Percentiles rank a stretch among this genome's conserved stretches.
Conservation (phyloP, 2,113 vertebrate species). For the Geothlypis trichas region DNA sequence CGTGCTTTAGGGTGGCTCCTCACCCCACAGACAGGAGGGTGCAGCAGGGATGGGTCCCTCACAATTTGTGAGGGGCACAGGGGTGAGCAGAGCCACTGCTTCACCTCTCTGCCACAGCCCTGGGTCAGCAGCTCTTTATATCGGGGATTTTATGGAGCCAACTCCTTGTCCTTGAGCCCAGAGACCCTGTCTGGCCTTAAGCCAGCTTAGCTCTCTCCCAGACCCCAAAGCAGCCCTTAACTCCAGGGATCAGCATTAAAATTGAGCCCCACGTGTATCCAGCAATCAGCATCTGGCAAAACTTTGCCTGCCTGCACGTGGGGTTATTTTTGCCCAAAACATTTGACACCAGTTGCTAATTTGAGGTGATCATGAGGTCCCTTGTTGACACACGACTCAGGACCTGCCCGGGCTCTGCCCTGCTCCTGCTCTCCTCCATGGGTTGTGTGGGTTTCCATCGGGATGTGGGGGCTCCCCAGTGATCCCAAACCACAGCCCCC, state of each 20-base stretch:
- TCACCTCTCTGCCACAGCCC: background rate
- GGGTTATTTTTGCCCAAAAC: conserved; percentile 84
- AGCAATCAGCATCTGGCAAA: conserved; percentile 1
- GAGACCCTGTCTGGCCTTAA: background rate
- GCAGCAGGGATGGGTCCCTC: background rate
- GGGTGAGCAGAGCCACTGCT: background rate
- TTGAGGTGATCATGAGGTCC: conserved; percentile 16
- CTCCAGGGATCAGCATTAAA: background rate
- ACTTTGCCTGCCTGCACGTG: background rate
- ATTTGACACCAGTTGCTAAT: conserved; percentile 76
- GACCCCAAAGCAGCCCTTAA: background rate
- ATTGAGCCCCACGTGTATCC: background rate
- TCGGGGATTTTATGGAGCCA: background rate
- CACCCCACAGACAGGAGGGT: rapidly evolving
- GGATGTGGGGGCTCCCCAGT: background rate
- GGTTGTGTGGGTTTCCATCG: rapidly evolving
- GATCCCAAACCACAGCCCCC: background rate
- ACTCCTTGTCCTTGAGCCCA: too few species aligned
- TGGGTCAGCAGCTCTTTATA: background rate
- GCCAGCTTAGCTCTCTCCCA: background rate
- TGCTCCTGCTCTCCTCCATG: background rate
- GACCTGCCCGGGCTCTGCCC: background rate
- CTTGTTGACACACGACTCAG: background rate
- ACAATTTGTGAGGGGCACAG: background rate
- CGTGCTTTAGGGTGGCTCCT: background rate